Conservation (phyloP, 2,888 invertebrate genomes). For the Serripes groenlandicus region DNA sequence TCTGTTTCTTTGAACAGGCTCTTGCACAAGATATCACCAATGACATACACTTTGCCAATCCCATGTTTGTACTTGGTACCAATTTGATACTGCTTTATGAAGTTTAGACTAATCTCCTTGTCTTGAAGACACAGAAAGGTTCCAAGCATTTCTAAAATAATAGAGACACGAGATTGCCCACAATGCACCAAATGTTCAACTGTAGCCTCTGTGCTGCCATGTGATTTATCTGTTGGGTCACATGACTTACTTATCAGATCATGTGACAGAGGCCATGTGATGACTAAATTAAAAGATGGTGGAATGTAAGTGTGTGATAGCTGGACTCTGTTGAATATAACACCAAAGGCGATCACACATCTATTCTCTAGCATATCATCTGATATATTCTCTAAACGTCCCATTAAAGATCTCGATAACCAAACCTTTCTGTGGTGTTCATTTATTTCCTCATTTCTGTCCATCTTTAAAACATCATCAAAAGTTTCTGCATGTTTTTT, state of each 20-base stretch:
- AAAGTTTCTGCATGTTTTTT: neutral
- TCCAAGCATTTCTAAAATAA: no score
- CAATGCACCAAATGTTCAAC: no score
- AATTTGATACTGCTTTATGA: no score
- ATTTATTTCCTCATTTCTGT: neutral
- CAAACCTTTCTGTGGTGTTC: neutral
- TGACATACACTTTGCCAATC: neutral
- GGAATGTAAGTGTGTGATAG: neutral
- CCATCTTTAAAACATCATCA: neutral
- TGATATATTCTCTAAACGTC: neutral
- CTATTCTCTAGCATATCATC: neutral
- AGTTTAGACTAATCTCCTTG: no score
- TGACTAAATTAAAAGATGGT: neutral
- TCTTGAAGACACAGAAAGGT: no score
- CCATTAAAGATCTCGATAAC: neutral
- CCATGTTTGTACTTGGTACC: no score
- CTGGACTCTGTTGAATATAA: neutral
- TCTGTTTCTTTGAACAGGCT: neutral
- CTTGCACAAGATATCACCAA: neutral
- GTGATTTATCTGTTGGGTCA: neutral
- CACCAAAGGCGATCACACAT: neutral
- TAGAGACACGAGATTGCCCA: no score
- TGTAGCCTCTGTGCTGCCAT: no score
- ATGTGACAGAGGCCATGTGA: constrained; percentile 14
- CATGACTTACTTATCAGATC: neutral